Percentiles rank a stretch among this genome's conserved stretches.
Evolutionary conservation across 2,888 invertebrate genomes (phyloP).

Genomic region (Branchinecta sandiegonensis): DNA sequence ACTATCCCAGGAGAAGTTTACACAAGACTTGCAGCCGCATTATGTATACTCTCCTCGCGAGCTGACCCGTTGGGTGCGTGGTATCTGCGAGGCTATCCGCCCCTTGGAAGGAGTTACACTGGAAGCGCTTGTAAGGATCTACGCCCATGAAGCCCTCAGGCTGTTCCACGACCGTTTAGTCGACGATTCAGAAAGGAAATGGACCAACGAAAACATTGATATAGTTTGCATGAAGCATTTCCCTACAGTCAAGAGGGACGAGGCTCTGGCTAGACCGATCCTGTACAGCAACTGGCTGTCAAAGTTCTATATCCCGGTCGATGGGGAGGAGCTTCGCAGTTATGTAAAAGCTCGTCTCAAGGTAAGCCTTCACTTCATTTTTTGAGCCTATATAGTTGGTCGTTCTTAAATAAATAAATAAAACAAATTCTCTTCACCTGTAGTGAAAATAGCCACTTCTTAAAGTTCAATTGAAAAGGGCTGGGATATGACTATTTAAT

Average conservation of each 20-base stretch:
- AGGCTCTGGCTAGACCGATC: constrained; percentile 80
- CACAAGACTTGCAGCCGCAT: constrained; percentile 99
- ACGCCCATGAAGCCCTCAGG: constrained; percentile 97
- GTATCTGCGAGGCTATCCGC: constrained; percentile 94
- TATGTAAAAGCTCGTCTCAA: constrained; percentile 93
- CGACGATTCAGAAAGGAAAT: constrained; percentile 79
- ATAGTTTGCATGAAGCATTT: constrained; percentile 84
- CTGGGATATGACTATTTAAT: too few relatives aligned
- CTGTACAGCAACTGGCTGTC: constrained; percentile 98
- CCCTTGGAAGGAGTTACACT: constrained; percentile 80
- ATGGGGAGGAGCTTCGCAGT: constrained; percentile 82
- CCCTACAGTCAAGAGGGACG: constrained; percentile 68
- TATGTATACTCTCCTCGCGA: constrained; percentile 98
- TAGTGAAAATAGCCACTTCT: not conserved
- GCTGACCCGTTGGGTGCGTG: constrained; percentile 98
- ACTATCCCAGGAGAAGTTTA: constrained; percentile 90
- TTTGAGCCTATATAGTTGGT: too few relatives aligned
- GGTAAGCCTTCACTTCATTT: constrained; percentile 37
- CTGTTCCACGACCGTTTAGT: constrained; percentile 58
- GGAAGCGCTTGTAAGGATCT: constrained; percentile 90
- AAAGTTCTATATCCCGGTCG: constrained; percentile 94
- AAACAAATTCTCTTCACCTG: not conserved
- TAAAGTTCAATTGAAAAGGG: too few relatives aligned
- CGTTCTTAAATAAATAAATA: not conserved
- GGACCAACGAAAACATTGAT: constrained; percentile 98